phyloP scores from a whole-genome alignment of 2,113 vertebrate species.

The Periophthalmodon schlosseri region DNA sequence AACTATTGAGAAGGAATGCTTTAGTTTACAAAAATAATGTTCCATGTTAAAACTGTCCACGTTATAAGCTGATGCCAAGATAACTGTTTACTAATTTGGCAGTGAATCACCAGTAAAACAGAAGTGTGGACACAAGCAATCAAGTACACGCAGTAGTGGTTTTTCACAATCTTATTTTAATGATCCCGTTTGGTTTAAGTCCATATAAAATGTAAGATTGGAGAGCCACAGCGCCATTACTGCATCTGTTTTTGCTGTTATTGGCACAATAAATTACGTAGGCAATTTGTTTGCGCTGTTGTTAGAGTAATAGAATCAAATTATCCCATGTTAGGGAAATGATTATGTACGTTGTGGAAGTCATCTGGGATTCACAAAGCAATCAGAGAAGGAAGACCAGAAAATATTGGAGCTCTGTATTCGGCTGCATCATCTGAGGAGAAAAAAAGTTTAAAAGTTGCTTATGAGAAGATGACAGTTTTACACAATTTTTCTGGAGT shows the following conservation, averaged over 20 bases:
- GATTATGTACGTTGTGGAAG: conserved; percentile 70
- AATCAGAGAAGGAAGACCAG: conserved; percentile 71
- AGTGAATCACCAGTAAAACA: conserved; percentile 55
- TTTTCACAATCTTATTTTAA: conserved; percentile 62
- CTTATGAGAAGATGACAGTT: conserved; percentile 19
- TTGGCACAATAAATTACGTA: conserved; percentile 73
- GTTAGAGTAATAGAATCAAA: conserved; percentile 76
- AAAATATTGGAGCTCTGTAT: conserved; percentile 60
- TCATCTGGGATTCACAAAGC: conserved; percentile 71
- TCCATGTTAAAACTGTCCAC: conserved; percentile 38
- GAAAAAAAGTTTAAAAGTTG: conserved; percentile 36
- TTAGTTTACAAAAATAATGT: conserved; percentile 20
- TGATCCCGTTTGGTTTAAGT: conserved; percentile 59
- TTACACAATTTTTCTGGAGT: not conserved
- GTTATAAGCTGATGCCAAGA: conserved; percentile 40
- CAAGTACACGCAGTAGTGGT: conserved; percentile 41
- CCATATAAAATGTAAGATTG: conserved; percentile 62
- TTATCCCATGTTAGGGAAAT: conserved; percentile 74
- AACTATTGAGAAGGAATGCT: not conserved
- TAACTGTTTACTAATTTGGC: conserved; percentile 47
- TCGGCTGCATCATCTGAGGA: conserved; percentile 52
- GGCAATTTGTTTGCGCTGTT: conserved; percentile 74
- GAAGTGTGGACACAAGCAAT: conserved; percentile 63
- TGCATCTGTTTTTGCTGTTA: conserved; percentile 73
- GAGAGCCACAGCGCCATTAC: conserved; percentile 60